Evolutionary conservation across 2,888 invertebrate species (phyloP).

Genomic region (Actias luna): DNA sequence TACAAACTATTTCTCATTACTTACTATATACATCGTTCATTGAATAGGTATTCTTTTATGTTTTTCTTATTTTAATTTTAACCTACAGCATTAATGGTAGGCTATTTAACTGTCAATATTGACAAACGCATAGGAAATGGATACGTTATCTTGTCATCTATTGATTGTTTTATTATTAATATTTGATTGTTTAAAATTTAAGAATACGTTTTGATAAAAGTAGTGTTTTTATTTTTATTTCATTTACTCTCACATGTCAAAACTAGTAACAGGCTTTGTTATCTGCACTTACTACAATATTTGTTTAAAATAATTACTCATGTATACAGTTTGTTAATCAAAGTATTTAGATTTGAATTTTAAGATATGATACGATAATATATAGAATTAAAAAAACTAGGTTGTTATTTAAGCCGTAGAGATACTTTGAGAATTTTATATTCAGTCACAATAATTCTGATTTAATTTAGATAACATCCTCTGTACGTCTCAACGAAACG

Average conservation of each 20-base stretch:
- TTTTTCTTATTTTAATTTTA: slow-evolving; percentile 12
- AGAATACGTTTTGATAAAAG: neutral
- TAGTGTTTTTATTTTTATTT: neutral
- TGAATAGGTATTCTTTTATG: slow-evolving; percentile 29
- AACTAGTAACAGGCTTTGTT: neutral
- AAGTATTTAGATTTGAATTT: no score
- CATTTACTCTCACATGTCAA: neutral
- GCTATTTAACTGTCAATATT: slow-evolving; percentile 19
- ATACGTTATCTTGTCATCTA: slow-evolving; percentile 11
- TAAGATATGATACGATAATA: no score
- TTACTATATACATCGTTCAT: slow-evolving; percentile 22
- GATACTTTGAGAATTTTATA: no score
- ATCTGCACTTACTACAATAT: neutral
- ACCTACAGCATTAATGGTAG: slow-evolving; percentile 12
- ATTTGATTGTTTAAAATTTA: neutral
- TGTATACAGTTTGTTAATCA: no score
- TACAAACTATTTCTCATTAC: slow-evolving; percentile 23
- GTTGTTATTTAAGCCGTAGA: no score
- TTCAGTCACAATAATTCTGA: no score
- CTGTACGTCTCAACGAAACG: no score
- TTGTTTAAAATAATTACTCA: no score
- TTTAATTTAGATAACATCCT: no score
- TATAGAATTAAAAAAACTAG: no score
- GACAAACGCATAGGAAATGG: slow-evolving; percentile 17
- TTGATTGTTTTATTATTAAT: slow-evolving; percentile 7